A percentile compares a stretch with the other conserved stretches of the same genome.
These are phyloP conservation scores for Nemotelus pantherinus DNA, from an alignment of 2,888 invertebrate species.

Conservation along the genomic window DNA sequence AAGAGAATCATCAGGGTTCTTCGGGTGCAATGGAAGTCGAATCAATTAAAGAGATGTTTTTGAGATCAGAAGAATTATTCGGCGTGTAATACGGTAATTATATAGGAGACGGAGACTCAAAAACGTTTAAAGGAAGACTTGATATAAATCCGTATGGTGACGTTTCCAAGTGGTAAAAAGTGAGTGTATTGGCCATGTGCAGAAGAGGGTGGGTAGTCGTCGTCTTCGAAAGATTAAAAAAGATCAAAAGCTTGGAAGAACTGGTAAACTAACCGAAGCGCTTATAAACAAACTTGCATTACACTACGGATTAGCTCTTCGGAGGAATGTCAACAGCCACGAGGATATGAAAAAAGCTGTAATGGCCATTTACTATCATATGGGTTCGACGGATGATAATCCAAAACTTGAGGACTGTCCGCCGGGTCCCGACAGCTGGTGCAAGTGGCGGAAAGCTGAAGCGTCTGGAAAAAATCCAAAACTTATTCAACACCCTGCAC, in stretches of 20 bases:
- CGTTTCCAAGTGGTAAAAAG: background rate
- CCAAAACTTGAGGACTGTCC: conserved; percentile 3
- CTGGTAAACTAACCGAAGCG: conserved; percentile 2
- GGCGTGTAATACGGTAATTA: too few relatives aligned
- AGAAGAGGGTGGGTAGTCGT: conserved; percentile 10
- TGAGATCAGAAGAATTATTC: too few relatives aligned
- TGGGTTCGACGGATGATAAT: conserved; percentile 8
- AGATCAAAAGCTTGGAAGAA: background rate
- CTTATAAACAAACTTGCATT: background rate
- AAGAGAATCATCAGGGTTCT: too few relatives aligned
- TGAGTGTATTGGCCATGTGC: conserved; percentile 9
- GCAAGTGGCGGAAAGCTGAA: conserved; percentile 51
- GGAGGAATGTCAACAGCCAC: conserved; percentile 6
- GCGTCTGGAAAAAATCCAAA: conserved; percentile 34
- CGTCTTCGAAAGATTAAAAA: background rate
- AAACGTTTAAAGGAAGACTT: too few relatives aligned
- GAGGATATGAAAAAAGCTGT: conserved; percentile 11
- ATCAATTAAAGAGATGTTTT: too few relatives aligned
- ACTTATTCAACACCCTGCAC: conserved; percentile 45
- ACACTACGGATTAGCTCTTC: conserved; percentile 5
- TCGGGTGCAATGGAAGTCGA: too few relatives aligned
- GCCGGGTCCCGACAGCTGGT: conserved; percentile 52
- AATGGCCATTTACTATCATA: conserved; percentile 7
- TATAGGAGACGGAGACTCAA: too few relatives aligned
- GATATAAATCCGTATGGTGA: background rate